Conservation (phyloP, 1,140 invertebrate genomes). For the Phenacoccus solenopsis region DNA sequence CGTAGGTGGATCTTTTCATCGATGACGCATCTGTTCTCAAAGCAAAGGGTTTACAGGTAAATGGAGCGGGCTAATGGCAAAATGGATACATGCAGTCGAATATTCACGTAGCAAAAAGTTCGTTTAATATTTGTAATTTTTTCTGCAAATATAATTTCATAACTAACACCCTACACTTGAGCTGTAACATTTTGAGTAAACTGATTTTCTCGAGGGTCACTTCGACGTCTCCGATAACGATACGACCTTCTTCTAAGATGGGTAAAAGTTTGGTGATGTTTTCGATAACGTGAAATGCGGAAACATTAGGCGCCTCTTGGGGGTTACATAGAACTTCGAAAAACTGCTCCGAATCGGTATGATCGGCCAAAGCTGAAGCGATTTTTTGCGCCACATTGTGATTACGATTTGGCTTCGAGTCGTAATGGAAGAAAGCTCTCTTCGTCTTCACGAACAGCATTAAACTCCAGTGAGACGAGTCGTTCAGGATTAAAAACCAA, state of each 20-base stretch:
- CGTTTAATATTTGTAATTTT: slow-evolving; percentile 3
- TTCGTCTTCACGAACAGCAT: background rate
- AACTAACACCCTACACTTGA: background rate
- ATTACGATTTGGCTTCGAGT: background rate
- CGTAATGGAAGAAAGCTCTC: background rate
- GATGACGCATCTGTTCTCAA: too few relatives aligned
- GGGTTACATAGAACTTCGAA: background rate
- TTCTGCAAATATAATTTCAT: background rate
- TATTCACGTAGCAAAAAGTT: background rate
- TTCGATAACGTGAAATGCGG: background rate
- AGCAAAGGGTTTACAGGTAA: too few relatives aligned
- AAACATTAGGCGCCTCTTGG: background rate
- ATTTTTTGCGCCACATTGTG: background rate
- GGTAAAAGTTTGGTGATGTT: background rate
- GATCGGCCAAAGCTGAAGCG: background rate
- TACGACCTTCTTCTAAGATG: background rate
- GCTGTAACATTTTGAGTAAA: background rate
- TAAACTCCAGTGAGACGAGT: background rate
- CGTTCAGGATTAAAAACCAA: background rate
- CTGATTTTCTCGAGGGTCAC: background rate
- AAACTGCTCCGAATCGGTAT: background rate
- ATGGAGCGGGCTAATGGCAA: too few relatives aligned
- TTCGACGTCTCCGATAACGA: background rate
- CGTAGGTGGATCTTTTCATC: too few relatives aligned
- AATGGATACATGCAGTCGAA: too few relatives aligned